These are phyloP conservation scores for Thereva nobilitata DNA, from an alignment of 2,888 invertebrate genomes.

Conservation along the genomic window DNA sequence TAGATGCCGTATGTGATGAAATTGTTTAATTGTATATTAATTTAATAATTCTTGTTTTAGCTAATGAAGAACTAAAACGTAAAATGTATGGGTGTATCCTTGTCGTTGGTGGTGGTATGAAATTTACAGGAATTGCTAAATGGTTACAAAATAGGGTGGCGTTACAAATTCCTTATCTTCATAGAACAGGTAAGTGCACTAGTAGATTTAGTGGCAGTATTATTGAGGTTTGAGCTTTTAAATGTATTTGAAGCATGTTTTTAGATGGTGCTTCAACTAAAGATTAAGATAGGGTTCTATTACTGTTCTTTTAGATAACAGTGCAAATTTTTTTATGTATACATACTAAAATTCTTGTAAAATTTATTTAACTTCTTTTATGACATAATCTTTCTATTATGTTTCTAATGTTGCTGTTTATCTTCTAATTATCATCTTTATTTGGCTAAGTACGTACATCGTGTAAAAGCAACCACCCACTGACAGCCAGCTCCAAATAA, in stretches of 20 bases:
- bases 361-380: not conserved
- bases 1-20: slow-evolving; percentile 69
- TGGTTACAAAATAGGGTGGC: slow-evolving; percentile 89
- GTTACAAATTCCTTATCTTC: slow-evolving; percentile 79
- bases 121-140: slow-evolving; percentile 79
- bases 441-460: too few species aligned
- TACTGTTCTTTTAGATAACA: too few species aligned
- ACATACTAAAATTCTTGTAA: not conserved
- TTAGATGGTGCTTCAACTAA: not conserved
- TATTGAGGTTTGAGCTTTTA: not conserved
- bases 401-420: too few species aligned
- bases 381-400: not conserved
- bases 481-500: too few species aligned
- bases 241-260: slow-evolving; percentile 32
- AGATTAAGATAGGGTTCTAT: too few species aligned
- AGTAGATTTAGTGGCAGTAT: not conserved
- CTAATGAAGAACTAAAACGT: slow-evolving; percentile 84
- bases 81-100: slow-evolving; percentile 94
- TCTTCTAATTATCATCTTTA: too few species aligned
- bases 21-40: slow-evolving; percentile 12
- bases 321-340: too few species aligned
- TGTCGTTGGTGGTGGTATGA: slow-evolving; percentile 90
- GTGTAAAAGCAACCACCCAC: too few species aligned
- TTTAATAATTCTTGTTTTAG: slow-evolving; percentile 51
- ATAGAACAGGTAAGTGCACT: slow-evolving; percentile 63